Conservation (phyloP, 37 sponge, comb jelly and placozoan species). For the Amphimedon queenslandica region DNA sequence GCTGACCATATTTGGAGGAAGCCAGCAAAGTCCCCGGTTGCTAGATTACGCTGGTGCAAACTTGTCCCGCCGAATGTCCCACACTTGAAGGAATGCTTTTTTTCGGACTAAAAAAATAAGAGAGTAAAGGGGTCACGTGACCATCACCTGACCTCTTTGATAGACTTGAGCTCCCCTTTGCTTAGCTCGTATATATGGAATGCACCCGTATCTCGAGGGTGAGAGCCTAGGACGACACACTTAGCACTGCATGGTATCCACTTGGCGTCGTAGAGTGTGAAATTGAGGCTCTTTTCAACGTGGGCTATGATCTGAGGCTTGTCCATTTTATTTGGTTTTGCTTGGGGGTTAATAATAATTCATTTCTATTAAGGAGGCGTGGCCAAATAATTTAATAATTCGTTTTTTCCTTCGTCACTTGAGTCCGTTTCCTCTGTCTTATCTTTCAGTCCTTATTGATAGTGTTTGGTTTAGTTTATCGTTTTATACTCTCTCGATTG, state of each 20-base stretch:
- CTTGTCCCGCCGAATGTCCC: constrained; percentile 93
- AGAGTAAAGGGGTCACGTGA: background rate
- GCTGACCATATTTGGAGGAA: constrained; percentile 85
- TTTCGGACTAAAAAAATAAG: constrained; percentile 69
- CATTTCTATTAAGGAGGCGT: too few species aligned
- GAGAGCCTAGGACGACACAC: constrained; percentile 88
- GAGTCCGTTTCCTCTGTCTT: too few species aligned
- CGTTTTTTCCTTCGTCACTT: too few species aligned
- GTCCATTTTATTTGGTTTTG: too few species aligned
- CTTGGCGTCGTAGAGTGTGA: constrained; percentile 85
- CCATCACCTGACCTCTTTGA: constrained; percentile 59
- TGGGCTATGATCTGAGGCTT: constrained; percentile 98
- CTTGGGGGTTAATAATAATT: too few species aligned
- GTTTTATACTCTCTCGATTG: too few species aligned
- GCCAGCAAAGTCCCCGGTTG: constrained; percentile 94
- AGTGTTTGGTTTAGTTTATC: too few species aligned
- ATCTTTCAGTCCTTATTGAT: too few species aligned
- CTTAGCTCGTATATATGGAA: constrained; percentile 91
- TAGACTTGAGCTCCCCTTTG: constrained; percentile 74
- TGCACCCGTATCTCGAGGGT: constrained; percentile 95
- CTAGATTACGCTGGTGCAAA: constrained; percentile 88
- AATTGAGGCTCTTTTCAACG: constrained; percentile 87
- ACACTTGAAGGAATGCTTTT: constrained; percentile 86
- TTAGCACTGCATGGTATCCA: constrained; percentile 99
- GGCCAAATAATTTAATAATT: too few species aligned